Percentiles rank a stretch among this genome's conserved stretches.
phyloP scores from a whole-genome alignment of 2,797 vertebrate genomes.

The Rhinogobio ventralis region DNA sequence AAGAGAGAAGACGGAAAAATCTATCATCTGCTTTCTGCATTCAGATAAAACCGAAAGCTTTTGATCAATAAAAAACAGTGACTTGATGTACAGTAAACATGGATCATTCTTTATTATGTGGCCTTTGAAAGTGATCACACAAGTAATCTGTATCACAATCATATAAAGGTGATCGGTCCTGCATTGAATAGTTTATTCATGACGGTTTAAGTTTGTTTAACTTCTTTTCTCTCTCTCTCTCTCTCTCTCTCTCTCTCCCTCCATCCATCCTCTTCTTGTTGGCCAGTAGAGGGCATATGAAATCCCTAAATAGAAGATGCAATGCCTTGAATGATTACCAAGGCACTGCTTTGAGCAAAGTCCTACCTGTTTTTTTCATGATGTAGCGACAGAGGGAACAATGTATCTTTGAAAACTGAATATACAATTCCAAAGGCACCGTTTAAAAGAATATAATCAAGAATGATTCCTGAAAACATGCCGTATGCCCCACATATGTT shows the following conservation, averaged over 20 bases:
- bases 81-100: constrained; percentile 56
- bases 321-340: constrained; percentile 52
- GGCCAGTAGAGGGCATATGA: constrained; percentile 75
- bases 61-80: constrained; percentile 53
- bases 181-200: constrained; percentile 7
- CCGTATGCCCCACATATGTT: not conserved
- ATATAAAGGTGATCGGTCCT: constrained; percentile 12
- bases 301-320: constrained; percentile 58
- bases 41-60: constrained; percentile 50
- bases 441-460: constrained; percentile 4
- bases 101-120: constrained; percentile 52
- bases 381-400: not conserved
- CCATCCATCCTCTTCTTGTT: constrained; percentile 49
- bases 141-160: constrained; percentile 28
- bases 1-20: constrained; percentile 20
- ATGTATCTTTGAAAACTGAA: not conserved
- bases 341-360: constrained; percentile 28
- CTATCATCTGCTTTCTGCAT: constrained; percentile 35
- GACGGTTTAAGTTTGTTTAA: constrained; percentile 11
- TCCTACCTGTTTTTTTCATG: not conserved
- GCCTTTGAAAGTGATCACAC: constrained; percentile 52
- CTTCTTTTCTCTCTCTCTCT: not conserved
- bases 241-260: not conserved
- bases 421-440: not conserved
- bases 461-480: constrained; percentile 21